Base-by-base conservation (phyloP, 2,888 invertebrate species). In the Ectemnius continuus region DNA sequence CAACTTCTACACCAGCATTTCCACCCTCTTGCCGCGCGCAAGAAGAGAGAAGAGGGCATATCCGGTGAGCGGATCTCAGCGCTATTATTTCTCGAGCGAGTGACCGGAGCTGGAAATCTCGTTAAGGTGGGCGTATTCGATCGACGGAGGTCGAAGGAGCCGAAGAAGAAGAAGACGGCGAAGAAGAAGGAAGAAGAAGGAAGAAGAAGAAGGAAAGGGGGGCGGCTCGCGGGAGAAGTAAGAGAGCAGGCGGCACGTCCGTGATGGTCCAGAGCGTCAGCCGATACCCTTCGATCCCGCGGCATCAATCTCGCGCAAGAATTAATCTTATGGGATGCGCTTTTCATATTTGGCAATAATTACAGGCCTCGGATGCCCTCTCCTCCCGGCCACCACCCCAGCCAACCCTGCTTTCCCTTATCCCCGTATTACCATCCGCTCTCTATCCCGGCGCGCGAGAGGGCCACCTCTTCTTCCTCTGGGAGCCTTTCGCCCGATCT, bases 261-360 rank as follows among this genome's bases (percentile, higher is more conserved):
- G 36, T 36, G 36, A 36, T 36, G 52, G n/a, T 16, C 52, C 52
- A 52, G n/a, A 52, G 64, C 79, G 82, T 82, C 81, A 78, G 64
- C 75, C 82, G 86, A 86, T 85, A 86, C 79, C 87, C 85, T 87
- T 88, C 88, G 89, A 87, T 88, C 88, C 84, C 87, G 84, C 84
- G 87, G 90, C 90, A 91, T 90, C 91, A 90, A 91, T 91, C 91
- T 91, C 90, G 86, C 86, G 89, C 84, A 89, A 87, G 89, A 90
- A 90, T 91, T 90, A 90, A 91, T 91, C 90, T 90, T 86, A 84
- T 82, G 82, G 86, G 83, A 84, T 85, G 87, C 86, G 73, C 75
- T 90, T 90, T 89, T 91, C 89, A 90, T 90, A 89, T 91, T 91
- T 91, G 88, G 90, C 87, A 89, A 90, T 91, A 91, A 91, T 91